Evolutionary conservation across 2,797 vertebrate genomes (phyloP), one percentile per base, ranked within the genome.

Genomic region (Erpetoichthys calabaricus): DNA sequence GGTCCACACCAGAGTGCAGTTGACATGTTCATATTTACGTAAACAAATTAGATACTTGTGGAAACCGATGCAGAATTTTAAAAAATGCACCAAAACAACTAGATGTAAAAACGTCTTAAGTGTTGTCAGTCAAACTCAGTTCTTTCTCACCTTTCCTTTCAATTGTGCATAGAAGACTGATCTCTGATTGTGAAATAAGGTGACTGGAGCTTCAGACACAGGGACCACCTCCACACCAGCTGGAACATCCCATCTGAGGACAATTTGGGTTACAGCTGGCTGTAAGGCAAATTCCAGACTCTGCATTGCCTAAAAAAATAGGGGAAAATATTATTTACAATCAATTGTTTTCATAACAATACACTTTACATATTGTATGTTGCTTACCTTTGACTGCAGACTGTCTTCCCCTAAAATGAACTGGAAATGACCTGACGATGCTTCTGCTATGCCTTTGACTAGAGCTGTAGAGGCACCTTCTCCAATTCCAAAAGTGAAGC

Each of bases 401-500:
- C 84, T 77, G 44, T 90, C 86, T 1, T 66, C 65, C 25, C 75
- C 85, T 4, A 75, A 80, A 72, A 92, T 87, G 68, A 92, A 92
- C 72, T 91, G 88, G 53, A 75, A 60, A 7, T 82, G 67, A 45
- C 89, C 88, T 51, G 75, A 70, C 55, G 81, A 80, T 44, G 77
- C 81, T 6, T 74, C 76, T 47, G 89, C 86, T 68, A 91, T 68
- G 62, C 83, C 86, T 65, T 78, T 86, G 68, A 92, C 77, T 41
- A 92, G 83, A 62, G 85, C 84, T 51, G 84, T 81, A 63, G 88
- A 91, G 64, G 84, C 86, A 1, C 89, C 88, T 79, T 88, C 79
- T 4, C 89, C 89, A 59, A 91, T 91, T 41, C 89, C 89, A 64
- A 92, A 92, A 4, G 88, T 80, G 68, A 91, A 92, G 67, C 89